These are phyloP conservation scores for Aelia acuminata DNA, from an alignment of 2,888 invertebrate genomes.

Conservation along the genomic window DNA sequence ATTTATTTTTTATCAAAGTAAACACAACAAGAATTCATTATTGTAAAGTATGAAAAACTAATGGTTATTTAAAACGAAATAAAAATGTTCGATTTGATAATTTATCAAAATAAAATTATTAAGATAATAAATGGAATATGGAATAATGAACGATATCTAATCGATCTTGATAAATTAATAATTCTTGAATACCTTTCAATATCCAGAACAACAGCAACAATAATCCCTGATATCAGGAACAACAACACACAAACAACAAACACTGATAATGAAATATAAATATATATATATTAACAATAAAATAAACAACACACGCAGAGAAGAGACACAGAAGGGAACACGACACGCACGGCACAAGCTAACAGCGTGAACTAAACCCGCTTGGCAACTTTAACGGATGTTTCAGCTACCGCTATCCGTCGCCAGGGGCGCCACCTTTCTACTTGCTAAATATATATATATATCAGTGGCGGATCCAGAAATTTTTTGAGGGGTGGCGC, in stretches of 20 bases:
- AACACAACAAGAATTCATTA: no score
- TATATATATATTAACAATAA: not conserved
- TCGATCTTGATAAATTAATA: no score
- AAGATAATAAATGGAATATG: no score
- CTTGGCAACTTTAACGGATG: conserved; percentile 10
- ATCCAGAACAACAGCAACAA: not conserved
- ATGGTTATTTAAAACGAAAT: no score
- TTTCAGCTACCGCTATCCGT: not conserved
- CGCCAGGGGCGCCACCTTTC: conserved; percentile 35
- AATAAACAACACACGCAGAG: conserved; percentile 9
- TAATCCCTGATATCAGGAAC: not conserved
- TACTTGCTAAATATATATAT: no score
- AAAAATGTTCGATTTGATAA: no score
- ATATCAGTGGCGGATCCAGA: no score
- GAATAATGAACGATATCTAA: no score
- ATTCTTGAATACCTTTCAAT: not conserved
- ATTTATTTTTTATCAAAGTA: no score
- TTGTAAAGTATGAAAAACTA: no score
- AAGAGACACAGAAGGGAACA: not conserved
- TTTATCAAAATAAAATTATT: no score
- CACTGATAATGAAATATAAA: conserved; percentile 7
- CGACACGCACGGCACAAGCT: not conserved
- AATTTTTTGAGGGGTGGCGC: no score
- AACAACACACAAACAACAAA: not conserved
- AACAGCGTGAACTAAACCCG: conserved; percentile 52